Evolutionary conservation across 1,140 invertebrate species (phyloP), one percentile per base, ranked within the genome.

Genomic region (Drosophila bocqueti): DNA sequence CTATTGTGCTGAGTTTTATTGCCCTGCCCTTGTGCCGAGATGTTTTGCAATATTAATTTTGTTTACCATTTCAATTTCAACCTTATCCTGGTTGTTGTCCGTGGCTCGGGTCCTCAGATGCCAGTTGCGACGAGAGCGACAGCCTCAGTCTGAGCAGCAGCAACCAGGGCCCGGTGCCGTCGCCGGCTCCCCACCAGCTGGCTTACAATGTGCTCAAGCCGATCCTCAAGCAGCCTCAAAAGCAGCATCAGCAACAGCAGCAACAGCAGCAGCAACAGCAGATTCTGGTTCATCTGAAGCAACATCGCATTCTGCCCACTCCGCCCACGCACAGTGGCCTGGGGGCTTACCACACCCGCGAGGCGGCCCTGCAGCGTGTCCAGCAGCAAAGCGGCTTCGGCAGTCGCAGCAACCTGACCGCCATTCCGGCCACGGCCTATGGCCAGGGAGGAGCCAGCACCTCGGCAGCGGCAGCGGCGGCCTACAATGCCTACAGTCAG

Each of bases 101-200:
- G 9, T 59, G 69, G 65, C 8, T 13, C 36, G 29, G 52, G 63
- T 66, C 40, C 63, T 10, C 72, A 92, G 91, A 92, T 61, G 55
- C 65, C 15, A 91, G 83, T 42, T 92, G 91, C 66, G 91, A 92
- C 21, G 91, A 91, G 63, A 89, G 81, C 52, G 91, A 92, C 49
- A 79, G 61, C 5, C 47, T 80, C 13, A 78, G 80, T 1, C 31
- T 81, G 13, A 78, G 78, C 69, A 81, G 54, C 47, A 63, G 69
- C 43, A 79, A 78, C 11, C 66, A 84, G 15, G 66, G 55, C 0
- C 73, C 76, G 1, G 81, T 89, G 10, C 84, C 85, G 3, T 81
- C 85, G 24, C 81, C 85, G 7, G 81, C 85, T 7, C 85, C 84
- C 0, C 79, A 79, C n/a, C 85, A 89, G 63, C 46, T 54, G 67